A percentile compares a stretch with the other conserved stretches of the same genome.
These are phyloP conservation scores for Bruchidius siliquastri DNA, from an alignment of 2,888 invertebrate genomes.

Conservation along the genomic window DNA sequence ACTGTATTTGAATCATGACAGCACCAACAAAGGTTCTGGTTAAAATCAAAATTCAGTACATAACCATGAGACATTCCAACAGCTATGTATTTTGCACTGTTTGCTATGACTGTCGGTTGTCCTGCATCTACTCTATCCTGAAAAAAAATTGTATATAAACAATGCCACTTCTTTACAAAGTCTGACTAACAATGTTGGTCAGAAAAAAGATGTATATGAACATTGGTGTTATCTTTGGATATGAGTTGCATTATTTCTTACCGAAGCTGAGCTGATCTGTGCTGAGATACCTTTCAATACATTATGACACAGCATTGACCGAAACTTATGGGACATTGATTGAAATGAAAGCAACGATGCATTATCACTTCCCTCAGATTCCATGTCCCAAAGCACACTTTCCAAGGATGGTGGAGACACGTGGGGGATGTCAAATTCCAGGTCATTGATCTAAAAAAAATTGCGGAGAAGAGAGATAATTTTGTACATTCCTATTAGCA, in stretches of 20 bases:
- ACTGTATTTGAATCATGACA: slow-evolving; percentile 63
- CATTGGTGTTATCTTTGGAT: no score
- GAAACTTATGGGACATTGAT: slow-evolving; percentile 50
- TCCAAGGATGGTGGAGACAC: slow-evolving; percentile 73
- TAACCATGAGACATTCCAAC: slow-evolving; percentile 93
- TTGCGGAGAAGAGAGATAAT: no score
- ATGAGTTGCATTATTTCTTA: slow-evolving; percentile 45
- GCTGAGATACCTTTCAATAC: slow-evolving; percentile 85
- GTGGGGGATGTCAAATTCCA: slow-evolving; percentile 74
- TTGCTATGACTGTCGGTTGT: slow-evolving; percentile 78
- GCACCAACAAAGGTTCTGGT: slow-evolving; percentile 88
- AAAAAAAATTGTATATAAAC: slow-evolving; percentile 34
- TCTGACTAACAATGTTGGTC: no score
- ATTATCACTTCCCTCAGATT: slow-evolving; percentile 58
- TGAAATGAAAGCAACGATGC: slow-evolving; percentile 52
- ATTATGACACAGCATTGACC: slow-evolving; percentile 70
- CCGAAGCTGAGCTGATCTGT: slow-evolving; percentile 81
- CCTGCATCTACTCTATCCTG: slow-evolving; percentile 88
- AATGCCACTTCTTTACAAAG: no score
- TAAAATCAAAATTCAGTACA: slow-evolving; percentile 77
- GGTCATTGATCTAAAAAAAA: slow-evolving; percentile 66
- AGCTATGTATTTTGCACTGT: slow-evolving; percentile 72
- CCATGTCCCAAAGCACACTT: slow-evolving; percentile 74
- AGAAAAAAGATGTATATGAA: no score
- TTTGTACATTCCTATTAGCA: no score